Percentiles rank a stretch among this genome's conserved stretches.
Evolutionary conservation across 1,140 invertebrate species (phyloP).

Genomic region (Centruroides sculpturatus): DNA sequence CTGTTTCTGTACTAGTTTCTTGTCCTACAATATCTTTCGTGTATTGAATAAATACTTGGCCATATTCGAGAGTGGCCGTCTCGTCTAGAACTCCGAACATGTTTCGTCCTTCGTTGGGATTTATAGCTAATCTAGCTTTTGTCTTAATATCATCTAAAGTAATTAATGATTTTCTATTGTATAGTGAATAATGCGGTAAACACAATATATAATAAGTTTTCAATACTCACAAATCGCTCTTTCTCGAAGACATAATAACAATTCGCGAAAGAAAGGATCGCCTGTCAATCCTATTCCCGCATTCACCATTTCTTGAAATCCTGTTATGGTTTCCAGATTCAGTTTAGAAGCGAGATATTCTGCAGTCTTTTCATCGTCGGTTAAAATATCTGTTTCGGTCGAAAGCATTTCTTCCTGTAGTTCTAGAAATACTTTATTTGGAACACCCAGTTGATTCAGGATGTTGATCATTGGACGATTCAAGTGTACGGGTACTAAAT

Average conservation of each 20-base stretch:
- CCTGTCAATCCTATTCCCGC: conserved; percentile 9
- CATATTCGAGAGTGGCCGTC: conserved; percentile 15
- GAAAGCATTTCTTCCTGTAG: conserved; percentile 9
- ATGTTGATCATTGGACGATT: conserved; percentile 19
- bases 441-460: conserved; percentile 16
- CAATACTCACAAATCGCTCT: neutral
- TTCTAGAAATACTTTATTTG: conserved; percentile 4
- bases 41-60: conserved; percentile 18
- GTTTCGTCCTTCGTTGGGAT: conserved; percentile 10
- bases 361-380: conserved; percentile 11
- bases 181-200: too few relatives aligned
- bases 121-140: conserved; percentile 14
- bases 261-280: conserved; percentile 16
- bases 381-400: conserved; percentile 12
- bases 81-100: conserved; percentile 19
- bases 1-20: neutral
- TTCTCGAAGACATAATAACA: conserved; percentile 7
- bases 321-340: neutral
- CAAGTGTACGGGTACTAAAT: conserved; percentile 8
- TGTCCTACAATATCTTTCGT: conserved; percentile 5
- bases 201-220: neutral
- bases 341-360: neutral
- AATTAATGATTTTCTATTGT: neutral
- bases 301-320: neutral
- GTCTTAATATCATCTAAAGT: conserved; percentile 10